A percentile compares a stretch with the other conserved stretches of the same genome.
phyloP scores from a whole-genome alignment of 2,113 vertebrate genomes.

The Coturnix japonica region DNA sequence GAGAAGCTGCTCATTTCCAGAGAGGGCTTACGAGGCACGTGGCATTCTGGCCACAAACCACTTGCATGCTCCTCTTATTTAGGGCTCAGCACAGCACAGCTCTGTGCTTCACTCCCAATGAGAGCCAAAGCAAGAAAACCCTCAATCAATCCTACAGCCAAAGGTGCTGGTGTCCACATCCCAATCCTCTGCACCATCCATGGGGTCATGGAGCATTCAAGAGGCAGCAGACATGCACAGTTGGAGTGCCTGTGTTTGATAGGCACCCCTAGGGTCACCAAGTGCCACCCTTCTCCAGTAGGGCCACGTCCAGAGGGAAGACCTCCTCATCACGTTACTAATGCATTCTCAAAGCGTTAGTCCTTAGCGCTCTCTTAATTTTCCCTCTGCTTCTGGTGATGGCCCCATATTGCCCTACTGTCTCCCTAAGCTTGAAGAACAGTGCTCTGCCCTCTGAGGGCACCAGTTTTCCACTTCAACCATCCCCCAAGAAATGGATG shows the following conservation, averaged over 20 bases:
- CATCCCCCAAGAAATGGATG: neutral
- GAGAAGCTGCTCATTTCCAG: neutral
- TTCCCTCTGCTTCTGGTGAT: neutral
- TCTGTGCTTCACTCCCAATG: neutral
- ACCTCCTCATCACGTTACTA: accelerated
- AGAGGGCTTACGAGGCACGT: too few species aligned
- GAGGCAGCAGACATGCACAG: neutral
- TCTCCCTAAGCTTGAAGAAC: neutral
- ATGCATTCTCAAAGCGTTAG: neutral
- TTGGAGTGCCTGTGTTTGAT: too few species aligned
- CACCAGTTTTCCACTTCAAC: neutral
- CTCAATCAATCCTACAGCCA: neutral
- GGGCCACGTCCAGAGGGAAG: neutral
- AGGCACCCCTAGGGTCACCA: neutral
- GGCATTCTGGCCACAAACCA: neutral
- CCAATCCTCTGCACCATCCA: neutral
- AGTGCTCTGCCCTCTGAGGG: neutral
- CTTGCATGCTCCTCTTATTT: neutral
- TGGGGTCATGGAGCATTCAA: accelerated
- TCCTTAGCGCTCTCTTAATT: neutral
- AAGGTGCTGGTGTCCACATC: neutral
- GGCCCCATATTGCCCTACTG: neutral
- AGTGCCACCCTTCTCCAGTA: neutral
- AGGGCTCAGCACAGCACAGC: neutral
- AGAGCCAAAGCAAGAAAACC: neutral